A percentile compares a stretch with the other conserved stretches of the same genome.
Evolutionary conservation across 2,113 vertebrate genomes (phyloP).

Genomic region (Otis tarda): DNA sequence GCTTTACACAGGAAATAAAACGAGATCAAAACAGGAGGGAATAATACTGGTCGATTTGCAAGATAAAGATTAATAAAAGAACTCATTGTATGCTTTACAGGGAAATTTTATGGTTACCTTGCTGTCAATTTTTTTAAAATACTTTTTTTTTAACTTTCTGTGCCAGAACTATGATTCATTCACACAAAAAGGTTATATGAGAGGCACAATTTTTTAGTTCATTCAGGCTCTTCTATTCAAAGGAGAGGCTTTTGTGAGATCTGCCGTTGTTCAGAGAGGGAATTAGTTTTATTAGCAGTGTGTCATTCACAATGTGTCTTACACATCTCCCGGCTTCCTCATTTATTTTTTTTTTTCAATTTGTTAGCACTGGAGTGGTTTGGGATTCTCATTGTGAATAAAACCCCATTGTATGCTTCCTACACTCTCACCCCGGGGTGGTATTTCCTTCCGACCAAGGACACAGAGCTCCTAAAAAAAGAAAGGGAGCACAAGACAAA

Average conservation of each 20-base stretch:
- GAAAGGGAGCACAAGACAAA: neutral
- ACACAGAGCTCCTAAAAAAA: neutral
- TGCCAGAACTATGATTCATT: conserved; percentile 45
- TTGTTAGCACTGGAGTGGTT: neutral
- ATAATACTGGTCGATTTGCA: neutral
- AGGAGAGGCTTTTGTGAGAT: conserved; percentile 27
- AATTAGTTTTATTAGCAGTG: conserved; percentile 46
- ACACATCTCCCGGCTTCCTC: neutral
- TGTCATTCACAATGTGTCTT: conserved; percentile 17
- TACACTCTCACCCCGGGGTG: neutral
- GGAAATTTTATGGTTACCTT: neutral
- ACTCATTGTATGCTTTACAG: neutral
- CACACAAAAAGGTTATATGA: conserved; percentile 21
- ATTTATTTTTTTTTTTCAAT: neutral
- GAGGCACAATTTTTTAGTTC: conserved; percentile 17
- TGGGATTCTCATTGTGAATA: neutral
- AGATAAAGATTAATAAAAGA: conserved; percentile 33
- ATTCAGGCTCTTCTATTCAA: conserved; percentile 45
- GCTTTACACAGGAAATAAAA: conserved; percentile 9
- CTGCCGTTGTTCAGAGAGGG: neutral
- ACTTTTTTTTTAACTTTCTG: conserved; percentile 27
- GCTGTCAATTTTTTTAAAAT: neutral
- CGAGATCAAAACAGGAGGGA: neutral
- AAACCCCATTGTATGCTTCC: neutral
- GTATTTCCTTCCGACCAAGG: conserved; percentile 9